phyloP scores from a whole-genome alignment of 2,888 invertebrate genomes.

The Calliscelio sp. region DNA sequence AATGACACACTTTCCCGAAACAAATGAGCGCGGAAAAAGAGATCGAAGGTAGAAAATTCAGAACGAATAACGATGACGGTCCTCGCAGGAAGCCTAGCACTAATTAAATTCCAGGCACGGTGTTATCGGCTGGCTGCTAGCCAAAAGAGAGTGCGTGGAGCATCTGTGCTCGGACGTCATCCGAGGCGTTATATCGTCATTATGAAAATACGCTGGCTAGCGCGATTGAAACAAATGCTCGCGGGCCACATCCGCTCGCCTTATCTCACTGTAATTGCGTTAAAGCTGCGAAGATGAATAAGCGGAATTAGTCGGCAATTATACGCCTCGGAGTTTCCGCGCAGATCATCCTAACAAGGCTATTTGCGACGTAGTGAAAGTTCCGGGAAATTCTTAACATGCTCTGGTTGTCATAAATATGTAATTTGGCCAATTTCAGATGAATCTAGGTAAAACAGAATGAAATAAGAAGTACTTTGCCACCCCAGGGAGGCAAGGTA shows the following conservation, averaged over 20 bases:
- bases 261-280: slow-evolving; percentile 46
- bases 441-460: no score
- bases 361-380: slow-evolving; percentile 64
- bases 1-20: slow-evolving; percentile 48
- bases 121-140: slow-evolving; percentile 74
- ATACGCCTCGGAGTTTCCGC: slow-evolving; percentile 27
- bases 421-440: no score
- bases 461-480: no score
- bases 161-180: slow-evolving; percentile 40
- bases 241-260: slow-evolving; percentile 32
- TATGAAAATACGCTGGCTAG: slow-evolving; percentile 43
- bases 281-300: slow-evolving; percentile 47
- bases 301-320: slow-evolving; percentile 54
- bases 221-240: slow-evolving; percentile 53
- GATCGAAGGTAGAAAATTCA: slow-evolving; percentile 37
- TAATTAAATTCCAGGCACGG: slow-evolving; percentile 78
- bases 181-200: slow-evolving; percentile 48
- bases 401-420: slow-evolving; percentile 24
- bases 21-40: slow-evolving; percentile 39
- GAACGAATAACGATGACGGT: slow-evolving; percentile 14
- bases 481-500: no score
- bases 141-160: slow-evolving; percentile 64
- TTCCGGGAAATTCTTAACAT: slow-evolving; percentile 53
- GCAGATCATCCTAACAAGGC: slow-evolving; percentile 49
- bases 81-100: slow-evolving; percentile 63